Percentiles rank a stretch among this genome's conserved stretches.
These are phyloP conservation scores for Acanthopagrus latus DNA, from an alignment of 2,797 vertebrate species.

Conservation along the genomic window DNA sequence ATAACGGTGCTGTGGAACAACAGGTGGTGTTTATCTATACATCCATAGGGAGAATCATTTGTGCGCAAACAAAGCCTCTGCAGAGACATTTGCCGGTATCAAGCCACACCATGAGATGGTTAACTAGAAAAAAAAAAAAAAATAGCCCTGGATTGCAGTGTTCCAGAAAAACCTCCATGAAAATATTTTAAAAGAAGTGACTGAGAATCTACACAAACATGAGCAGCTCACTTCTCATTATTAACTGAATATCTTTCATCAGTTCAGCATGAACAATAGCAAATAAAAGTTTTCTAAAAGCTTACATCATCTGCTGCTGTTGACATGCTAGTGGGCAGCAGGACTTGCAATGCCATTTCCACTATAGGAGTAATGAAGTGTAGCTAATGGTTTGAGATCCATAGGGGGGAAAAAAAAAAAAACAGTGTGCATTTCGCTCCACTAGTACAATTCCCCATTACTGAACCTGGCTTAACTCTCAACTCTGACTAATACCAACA, in stretches of 20 bases:
- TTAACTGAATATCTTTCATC: slow-evolving; percentile 30
- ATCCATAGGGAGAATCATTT: slow-evolving; percentile 47
- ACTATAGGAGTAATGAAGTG: slow-evolving; percentile 56
- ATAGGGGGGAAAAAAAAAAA: slow-evolving; percentile 1
- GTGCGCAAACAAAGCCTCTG: slow-evolving; percentile 24
- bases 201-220: slow-evolving; percentile 19
- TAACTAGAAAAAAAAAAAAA: slow-evolving; percentile 14
- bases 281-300: slow-evolving; percentile 35
- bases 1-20: slow-evolving; percentile 60
- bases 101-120: slow-evolving; percentile 15
- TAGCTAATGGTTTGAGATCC: slow-evolving; percentile 44
- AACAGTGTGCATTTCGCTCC: slow-evolving; percentile 34
- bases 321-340: slow-evolving; percentile 41
- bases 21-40: slow-evolving; percentile 19
- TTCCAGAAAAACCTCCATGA: background rate
- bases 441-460: slow-evolving; percentile 4
- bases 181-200: slow-evolving; percentile 19
- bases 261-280: slow-evolving; percentile 40
- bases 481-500: slow-evolving; percentile 2
- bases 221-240: slow-evolving; percentile 40
- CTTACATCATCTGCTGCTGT: slow-evolving; percentile 43
- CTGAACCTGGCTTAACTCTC: slow-evolving; percentile 17
- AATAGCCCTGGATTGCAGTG: background rate
- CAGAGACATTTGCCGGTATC: slow-evolving; percentile 19
- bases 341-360: slow-evolving; percentile 41